Percentiles rank a stretch among this genome's conserved stretches.
phyloP scores from a whole-genome alignment of 1,140 invertebrate genomes.

The Orius laevigatus region DNA sequence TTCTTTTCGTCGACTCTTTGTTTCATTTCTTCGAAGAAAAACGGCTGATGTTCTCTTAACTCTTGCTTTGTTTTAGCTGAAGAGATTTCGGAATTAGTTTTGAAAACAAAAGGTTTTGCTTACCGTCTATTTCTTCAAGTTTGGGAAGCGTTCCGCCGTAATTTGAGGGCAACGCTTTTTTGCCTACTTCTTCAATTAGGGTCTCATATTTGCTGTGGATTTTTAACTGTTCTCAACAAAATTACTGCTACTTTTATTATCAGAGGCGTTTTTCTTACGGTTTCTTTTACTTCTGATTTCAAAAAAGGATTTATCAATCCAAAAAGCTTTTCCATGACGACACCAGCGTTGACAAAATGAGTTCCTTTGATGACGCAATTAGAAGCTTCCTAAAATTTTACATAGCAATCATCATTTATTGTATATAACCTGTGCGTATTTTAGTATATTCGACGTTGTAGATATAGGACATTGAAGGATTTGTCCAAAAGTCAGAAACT shows the following conservation, averaged over 20 bases:
- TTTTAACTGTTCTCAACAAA: constrained; percentile 14
- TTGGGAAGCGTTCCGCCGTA: constrained; percentile 16
- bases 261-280: constrained; percentile 29
- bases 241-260: constrained; percentile 7
- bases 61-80: constrained; percentile 14
- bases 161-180: constrained; percentile 16
- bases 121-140: constrained; percentile 16
- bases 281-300: constrained; percentile 39
- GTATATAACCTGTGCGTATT: constrained; percentile 20
- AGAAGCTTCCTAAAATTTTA: constrained; percentile 33
- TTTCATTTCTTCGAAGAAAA: constrained; percentile 18
- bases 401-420: too few relatives aligned
- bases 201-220: constrained; percentile 16
- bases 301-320: constrained; percentile 43
- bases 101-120: constrained; percentile 5
- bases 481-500: constrained; percentile 16
- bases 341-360: constrained; percentile 41
- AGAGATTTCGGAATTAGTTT: constrained; percentile 5
- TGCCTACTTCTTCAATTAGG: constrained; percentile 11
- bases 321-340: constrained; percentile 42
- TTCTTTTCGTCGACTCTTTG: constrained; percentile 17
- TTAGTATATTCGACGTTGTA: constrained; percentile 3
- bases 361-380: constrained; percentile 40
- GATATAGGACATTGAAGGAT: constrained; percentile 10
- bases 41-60: constrained; percentile 14